Evolutionary conservation across 2,888 invertebrate species (phyloP).

Genomic region (Phalera bucephala): DNA sequence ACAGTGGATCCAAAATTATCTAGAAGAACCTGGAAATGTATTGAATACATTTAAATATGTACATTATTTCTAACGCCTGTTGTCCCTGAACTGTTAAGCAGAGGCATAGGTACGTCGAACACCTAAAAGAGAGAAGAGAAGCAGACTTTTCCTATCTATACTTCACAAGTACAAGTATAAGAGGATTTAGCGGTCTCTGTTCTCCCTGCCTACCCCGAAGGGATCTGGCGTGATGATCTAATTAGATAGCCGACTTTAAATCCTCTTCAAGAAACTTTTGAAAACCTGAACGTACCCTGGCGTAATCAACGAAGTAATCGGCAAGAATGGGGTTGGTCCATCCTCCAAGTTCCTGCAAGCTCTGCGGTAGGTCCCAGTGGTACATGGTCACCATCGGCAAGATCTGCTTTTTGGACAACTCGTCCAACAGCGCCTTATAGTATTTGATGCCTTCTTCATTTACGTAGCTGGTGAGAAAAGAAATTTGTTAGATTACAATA

Average conservation of each 20-base stretch:
- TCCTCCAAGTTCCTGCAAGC: slow-evolving; percentile 83
- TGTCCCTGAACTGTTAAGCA: too few species aligned
- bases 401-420: slow-evolving; percentile 79
- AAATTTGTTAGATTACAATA: not conserved
- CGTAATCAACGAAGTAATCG: slow-evolving; percentile 84
- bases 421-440: slow-evolving; percentile 84
- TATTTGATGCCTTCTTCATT: slow-evolving; percentile 75
- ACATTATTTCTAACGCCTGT: too few species aligned
- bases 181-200: too few species aligned
- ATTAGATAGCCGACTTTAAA: too few species aligned
- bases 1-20: slow-evolving; percentile 73
- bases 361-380: slow-evolving; percentile 86
- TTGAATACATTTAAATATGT: not conserved
- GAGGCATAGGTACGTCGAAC: too few species aligned
- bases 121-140: too few species aligned
- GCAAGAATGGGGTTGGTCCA: slow-evolving; percentile 85
- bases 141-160: too few species aligned
- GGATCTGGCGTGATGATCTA: too few species aligned
- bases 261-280: too few species aligned
- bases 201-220: too few species aligned
- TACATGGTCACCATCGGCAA: slow-evolving; percentile 85
- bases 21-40: slow-evolving; percentile 63
- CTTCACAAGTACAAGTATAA: too few species aligned
- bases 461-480: slow-evolving; percentile 41
- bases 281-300: slow-evolving; percentile 53